Base-by-base conservation (phyloP, 2,888 invertebrate genomes). In the Drosophila prolongata region DNA sequence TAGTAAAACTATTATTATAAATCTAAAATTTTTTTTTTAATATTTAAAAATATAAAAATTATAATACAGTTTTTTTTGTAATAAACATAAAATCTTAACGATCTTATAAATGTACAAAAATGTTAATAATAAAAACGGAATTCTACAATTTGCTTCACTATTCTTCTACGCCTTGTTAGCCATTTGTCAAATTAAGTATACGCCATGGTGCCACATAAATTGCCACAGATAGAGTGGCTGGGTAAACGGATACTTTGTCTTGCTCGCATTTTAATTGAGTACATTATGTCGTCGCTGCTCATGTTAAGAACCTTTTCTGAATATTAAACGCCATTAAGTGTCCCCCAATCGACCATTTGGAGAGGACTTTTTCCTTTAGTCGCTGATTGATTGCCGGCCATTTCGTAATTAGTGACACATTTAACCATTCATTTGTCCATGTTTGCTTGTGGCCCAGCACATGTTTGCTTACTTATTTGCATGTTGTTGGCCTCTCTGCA, bases 381-480 rank as follows among this genome's bases (percentile, higher is more conserved):
- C 27, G 42, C 68, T 68, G 74, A 68, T 55, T 38, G 69, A 75
- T 68, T 54, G 60, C 54, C 52, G 47, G 62, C 43, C 44, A 74
- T 68, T 76, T 61, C 27, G 47, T 69, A 70, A 72, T 75, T 72
- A 73, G 61, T 64, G 62, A 71, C 60, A 68, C 65, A 79, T 72
- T 79, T 71, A 55, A 50, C 16, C 47, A 57, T 57, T 60, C 47
- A 53, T 56, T 58, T 58, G 30, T 14, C 50, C 57, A 30, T 62
- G 59, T 59, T 56, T 44, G 53, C 37, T 14, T 61, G 34, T 38
- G 52, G 44, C 55, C 58, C 27, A n/a, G 56, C 69, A 37, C 43
- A 58, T 57, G 65, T 57, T 66, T 67, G 44, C 44, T 34, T 27
- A 77, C 60, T 50, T 67, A 52, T 74, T 69, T 67, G 57, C 37